A percentile compares a stretch with the other conserved stretches of the same genome.
These are phyloP conservation scores for Hoplostethus atlanticus DNA, from an alignment of 2,797 vertebrate genomes.

Conservation along the genomic window DNA sequence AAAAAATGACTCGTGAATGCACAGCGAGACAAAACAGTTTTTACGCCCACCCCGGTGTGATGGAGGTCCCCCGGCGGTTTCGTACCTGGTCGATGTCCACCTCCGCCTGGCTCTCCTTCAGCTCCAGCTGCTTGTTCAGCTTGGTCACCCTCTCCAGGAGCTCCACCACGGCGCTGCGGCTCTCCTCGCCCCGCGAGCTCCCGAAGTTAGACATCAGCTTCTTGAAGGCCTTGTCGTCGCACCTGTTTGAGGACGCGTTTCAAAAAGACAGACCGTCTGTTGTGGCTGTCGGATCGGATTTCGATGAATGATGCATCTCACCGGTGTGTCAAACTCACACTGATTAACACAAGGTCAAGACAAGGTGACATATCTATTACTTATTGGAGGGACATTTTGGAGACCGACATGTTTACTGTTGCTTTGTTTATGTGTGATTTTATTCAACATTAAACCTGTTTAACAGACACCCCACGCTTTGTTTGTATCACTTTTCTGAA, in stretches of 20 bases:
- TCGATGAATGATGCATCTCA: too few relatives aligned
- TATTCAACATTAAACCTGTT: too few relatives aligned
- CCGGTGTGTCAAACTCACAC: too few relatives aligned
- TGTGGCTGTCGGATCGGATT: too few relatives aligned
- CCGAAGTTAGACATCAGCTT: slow-evolving; percentile 82
- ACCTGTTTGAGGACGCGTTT: slow-evolving; percentile 73
- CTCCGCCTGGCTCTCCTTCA: slow-evolving; percentile 80
- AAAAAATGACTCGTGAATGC: slow-evolving; percentile 28
- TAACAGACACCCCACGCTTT: too few relatives aligned
- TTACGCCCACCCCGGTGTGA: slow-evolving; percentile 34
- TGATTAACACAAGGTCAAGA: too few relatives aligned
- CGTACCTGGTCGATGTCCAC: slow-evolving; percentile 80
- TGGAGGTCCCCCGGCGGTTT: slow-evolving; percentile 12
- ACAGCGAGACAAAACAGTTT: slow-evolving; percentile 40
- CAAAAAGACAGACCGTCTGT: background rate
- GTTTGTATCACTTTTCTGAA: too few relatives aligned
- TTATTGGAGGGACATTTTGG: too few relatives aligned
- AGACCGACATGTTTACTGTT: too few relatives aligned
- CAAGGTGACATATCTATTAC: too few relatives aligned
- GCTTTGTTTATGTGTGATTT: too few relatives aligned
- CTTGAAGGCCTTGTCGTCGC: slow-evolving; percentile 84
- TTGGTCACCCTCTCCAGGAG: slow-evolving; percentile 79
- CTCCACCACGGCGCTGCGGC: slow-evolving; percentile 74
- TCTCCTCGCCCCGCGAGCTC: slow-evolving; percentile 72
- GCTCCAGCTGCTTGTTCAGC: slow-evolving; percentile 86